Evolutionary conservation across 2,888 invertebrate genomes (phyloP), one percentile per base, ranked within the genome.

Genomic region (Thyatira batis): DNA sequence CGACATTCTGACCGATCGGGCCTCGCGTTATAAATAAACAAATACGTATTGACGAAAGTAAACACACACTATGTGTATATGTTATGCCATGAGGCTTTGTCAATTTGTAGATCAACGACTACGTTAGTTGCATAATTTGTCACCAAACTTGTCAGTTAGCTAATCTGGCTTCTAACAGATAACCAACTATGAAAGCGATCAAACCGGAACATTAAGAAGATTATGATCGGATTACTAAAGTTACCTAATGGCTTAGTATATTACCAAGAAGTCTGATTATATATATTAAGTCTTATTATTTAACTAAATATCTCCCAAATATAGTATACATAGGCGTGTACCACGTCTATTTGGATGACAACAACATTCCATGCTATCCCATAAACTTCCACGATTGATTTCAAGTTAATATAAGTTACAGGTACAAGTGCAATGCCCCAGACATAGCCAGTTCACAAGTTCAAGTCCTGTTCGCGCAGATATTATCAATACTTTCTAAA

Each of bases 21-120:
- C 27, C 27, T 43, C 33, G 44, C 53, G 56, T 48, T 64, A 67
- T 67, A 68, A 69, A 73, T 67, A 74, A 57, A 51, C 51, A 57
- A 51, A 50, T 53, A 55, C 60, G 54, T 52, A 53, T 33, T 55
- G 59, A 61, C 65, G 66, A 64, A 57, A 65, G 60, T 53, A 51
- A 0, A 48, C 50, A 60, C 71, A 69, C 66, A 63, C 13, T 39
- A 39, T 39, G 39, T 39, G 20, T n/a, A 33, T 39, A 8, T 39
- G n/a, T 23, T 6, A 6, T 39, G 17, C n/a, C 17, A 39, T 17
- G 39, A 8, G 17, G 17, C 17, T 39, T 39, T 39, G 39, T 39
- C 39, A 39, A 39, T n/a, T 39, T 17, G 39, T 39, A 39, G 13
- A 13, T 2, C 33, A 33, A 11, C 13, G 11, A 17, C 13, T 33